These are phyloP conservation scores for Proterorhinus semilunaris DNA, from an alignment of 2,113 vertebrate genomes.

Conservation along the genomic window DNA sequence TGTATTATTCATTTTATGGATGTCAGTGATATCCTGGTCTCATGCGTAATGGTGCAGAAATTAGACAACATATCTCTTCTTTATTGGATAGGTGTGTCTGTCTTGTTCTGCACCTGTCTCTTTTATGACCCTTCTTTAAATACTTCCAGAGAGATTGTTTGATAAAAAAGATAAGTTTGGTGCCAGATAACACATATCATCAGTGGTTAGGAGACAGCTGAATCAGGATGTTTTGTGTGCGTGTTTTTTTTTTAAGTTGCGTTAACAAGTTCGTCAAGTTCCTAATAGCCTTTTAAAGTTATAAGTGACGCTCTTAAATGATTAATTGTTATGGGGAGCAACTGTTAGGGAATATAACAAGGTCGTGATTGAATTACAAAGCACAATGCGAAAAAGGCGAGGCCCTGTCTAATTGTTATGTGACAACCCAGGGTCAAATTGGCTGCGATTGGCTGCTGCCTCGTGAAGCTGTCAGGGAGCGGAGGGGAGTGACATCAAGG, in stretches of 20 bases:
- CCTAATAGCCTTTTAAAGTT: conserved; percentile 21
- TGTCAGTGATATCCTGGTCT: conserved; percentile 9
- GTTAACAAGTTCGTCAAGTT: not conserved
- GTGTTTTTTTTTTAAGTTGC: not conserved
- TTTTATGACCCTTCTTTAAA: conserved; percentile 77
- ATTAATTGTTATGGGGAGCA: conserved; percentile 45
- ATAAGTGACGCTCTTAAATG: conserved; percentile 49
- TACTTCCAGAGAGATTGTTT: conserved; percentile 65
- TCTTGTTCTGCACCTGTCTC: conserved; percentile 76
- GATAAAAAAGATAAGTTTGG: conserved; percentile 51
- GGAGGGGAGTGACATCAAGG: conserved; percentile 57
- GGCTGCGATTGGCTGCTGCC: conserved; percentile 56
- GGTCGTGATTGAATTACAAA: conserved; percentile 71
- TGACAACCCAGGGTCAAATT: conserved; percentile 54
- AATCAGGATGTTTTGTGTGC: not conserved
- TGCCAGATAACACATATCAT: conserved; percentile 12
- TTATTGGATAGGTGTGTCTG: conserved; percentile 70
- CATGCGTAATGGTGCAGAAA: conserved; percentile 53
- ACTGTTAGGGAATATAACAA: conserved; percentile 48
- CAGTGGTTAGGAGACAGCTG: conserved; percentile 31
- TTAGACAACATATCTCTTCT: conserved; percentile 65
- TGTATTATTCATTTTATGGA: not conserved
- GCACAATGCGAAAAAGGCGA: conserved; percentile 54
- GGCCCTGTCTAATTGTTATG: conserved; percentile 65
- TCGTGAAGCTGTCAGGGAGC: conserved; percentile 58